Evolutionary conservation across 2,113 vertebrate genomes (phyloP).

Genomic region (Coracopsis vasa): DNA sequence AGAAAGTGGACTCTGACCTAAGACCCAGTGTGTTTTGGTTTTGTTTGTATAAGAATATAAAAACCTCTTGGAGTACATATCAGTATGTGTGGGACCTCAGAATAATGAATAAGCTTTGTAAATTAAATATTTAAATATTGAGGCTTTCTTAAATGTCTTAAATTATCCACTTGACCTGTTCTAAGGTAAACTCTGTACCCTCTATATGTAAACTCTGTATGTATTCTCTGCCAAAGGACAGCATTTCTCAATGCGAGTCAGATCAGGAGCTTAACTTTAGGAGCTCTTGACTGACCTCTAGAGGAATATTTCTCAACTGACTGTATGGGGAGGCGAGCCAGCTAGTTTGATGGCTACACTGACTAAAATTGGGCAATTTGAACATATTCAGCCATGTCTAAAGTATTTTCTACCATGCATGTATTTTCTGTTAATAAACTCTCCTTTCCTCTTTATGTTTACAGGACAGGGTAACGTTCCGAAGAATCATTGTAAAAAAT

Average conservation of each 20-base stretch:
- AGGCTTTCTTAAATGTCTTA: not conserved
- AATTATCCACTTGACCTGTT: not conserved
- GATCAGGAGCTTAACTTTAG: not conserved
- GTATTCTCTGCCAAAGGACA: not conserved
- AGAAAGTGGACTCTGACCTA: not conserved
- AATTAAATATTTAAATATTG: not conserved
- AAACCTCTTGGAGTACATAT: not conserved
- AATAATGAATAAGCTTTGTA: not conserved
- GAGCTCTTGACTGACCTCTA: conserved; percentile 20
- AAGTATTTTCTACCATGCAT: not conserved
- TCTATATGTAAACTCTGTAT: rapidly evolving
- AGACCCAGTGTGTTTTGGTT: not conserved
- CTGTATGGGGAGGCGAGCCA: not conserved
- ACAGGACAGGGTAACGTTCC: conserved; percentile 85
- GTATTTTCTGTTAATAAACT: not conserved
- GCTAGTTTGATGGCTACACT: not conserved
- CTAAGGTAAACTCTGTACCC: not conserved
- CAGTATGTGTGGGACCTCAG: not conserved
- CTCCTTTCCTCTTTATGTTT: conserved; percentile 42
- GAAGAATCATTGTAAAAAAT: conserved; percentile 99
- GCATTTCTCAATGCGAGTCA: not conserved
- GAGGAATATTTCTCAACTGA: not conserved
- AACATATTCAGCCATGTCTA: not conserved
- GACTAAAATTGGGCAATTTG: not conserved
- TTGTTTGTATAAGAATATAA: not conserved